Evolutionary conservation across 2,113 vertebrate species (phyloP), one percentile per base, ranked within the genome.

Genomic region (Hyaena hyaena): DNA sequence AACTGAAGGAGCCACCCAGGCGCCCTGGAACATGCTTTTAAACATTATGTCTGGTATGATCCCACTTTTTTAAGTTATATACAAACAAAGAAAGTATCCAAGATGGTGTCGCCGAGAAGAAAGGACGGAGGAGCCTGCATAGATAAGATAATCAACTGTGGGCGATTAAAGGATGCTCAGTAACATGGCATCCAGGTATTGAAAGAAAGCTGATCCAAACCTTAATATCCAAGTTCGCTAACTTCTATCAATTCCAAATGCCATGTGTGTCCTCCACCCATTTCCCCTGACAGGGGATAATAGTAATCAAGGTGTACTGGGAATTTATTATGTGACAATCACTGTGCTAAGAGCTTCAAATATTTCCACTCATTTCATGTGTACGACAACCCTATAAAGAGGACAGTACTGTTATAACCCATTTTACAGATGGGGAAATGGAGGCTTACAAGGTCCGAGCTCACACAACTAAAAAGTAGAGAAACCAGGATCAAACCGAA

Each of bases 101-200:
- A 33, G 63, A 63, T 28, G 9, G 1, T 0, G 6, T 55, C 17
- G 10, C 84, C 43, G 31, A 31, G 61, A 77, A 77, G 24, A 63
- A 73, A 50, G 17, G 12, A 31, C 6, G 23, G 26, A 77, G 26
- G 43, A 15, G 24, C 50, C 21, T 43, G 21, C 12, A 10, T 12
- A 39, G 39, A 19, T 53, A 71, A 88, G 63, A 39, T 4, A 9
- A 28, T 53, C 6, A 9, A 4, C 26, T 7, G 1, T 21, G 2
- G 55, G 63, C 4, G 7, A 43, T 4, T 0, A 63, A 73, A 0
- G 24, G 14, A 28, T 0, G 2, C 0, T 10, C 5, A 65, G n/a
- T 26, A 10, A 43, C 2, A 4, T 1, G 9, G 23, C 19, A 33
- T 33, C 28, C 28, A n/a, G 4, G 1, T 14, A 5, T 26, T 23